Evolutionary conservation across 53 echinoderm and acorn worm genomes (phyloP), one percentile per base, ranked within the genome.

Genomic region (Arbacia lixula): DNA sequence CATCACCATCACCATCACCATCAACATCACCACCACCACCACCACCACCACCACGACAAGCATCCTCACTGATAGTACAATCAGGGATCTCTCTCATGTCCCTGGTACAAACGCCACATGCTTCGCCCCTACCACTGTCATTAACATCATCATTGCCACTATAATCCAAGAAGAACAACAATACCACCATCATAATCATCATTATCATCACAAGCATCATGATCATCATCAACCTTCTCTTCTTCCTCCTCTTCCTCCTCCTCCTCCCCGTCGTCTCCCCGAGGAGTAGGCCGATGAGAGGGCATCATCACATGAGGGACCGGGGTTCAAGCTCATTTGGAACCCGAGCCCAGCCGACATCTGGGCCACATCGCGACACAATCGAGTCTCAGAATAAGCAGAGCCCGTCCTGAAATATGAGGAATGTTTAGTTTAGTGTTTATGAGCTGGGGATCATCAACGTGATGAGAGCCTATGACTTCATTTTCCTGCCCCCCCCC

Each of bases 401-500:
- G 29, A 40, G 39, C 71, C 46, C 29, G 41, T 46, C 3, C 39
- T 49, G 66, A 37, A 66, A 66, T 37, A 36, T n/a, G 2, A 37
- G 66, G 66, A 66, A 66, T 66, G 66, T 66, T n/a, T 66, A 22
- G 66, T 66, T 66, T 66, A 66, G 66, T 66, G 66, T 66, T 66
- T 66, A 66, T 66, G 66, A 66, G 38, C 36, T n/a, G n/a, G n/a
- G n/a, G n/a, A n/a, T n/a, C n/a, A n/a, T n/a, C n/a, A n/a, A n/a
- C 21, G 66, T 66, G 66, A 37, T 66, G 66, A 66, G 36, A 66
- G 66, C 66, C 38, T 66, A 66, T 66, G 6, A 37, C 66, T 66
- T 66, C 38, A 66, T 66, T 66, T 66, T 58, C n/a, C 4, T 66
- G 37, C 4, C 19, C 31, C 28, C 35, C 36, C 34, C 11, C 37